phyloP scores from a whole-genome alignment of 2,888 invertebrate genomes.

The Synanthedon andrenaeformis region DNA sequence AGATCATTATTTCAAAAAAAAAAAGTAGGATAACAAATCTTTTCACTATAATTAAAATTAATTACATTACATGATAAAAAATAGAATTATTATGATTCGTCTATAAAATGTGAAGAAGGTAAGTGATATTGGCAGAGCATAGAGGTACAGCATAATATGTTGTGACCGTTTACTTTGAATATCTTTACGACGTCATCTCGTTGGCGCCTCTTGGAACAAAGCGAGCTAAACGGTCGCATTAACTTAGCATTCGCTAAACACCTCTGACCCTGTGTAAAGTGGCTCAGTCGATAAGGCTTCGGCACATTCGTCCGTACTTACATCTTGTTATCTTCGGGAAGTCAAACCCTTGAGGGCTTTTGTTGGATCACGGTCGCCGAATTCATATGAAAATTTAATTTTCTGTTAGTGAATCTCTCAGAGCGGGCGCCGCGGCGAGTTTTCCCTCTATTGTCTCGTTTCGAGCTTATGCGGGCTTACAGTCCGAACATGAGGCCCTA shows the following conservation, averaged over 20 bases:
- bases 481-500: conserved; percentile 46
- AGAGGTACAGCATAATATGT: conserved; percentile 8
- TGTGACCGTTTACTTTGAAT: conserved; percentile 45
- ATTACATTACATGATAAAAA: too few relatives aligned
- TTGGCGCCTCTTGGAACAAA: conserved; percentile 35
- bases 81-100: too few relatives aligned
- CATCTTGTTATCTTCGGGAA: conserved; percentile 53
- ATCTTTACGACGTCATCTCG: conserved; percentile 44
- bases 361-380: conserved; percentile 48
- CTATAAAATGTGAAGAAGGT: too few relatives aligned
- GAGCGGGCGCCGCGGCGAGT: conserved; percentile 37
- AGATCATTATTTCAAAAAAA: too few relatives aligned
- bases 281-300: conserved; percentile 45
- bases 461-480: conserved; percentile 56
- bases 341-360: conserved; percentile 49
- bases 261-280: conserved; percentile 51
- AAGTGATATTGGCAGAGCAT: too few relatives aligned
- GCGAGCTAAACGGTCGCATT: conserved; percentile 50
- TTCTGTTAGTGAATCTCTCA: conserved; percentile 57
- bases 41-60: too few relatives aligned
- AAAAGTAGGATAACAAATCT: too few relatives aligned
- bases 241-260: conserved; percentile 48
- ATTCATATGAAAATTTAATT: conserved; percentile 67
- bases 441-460: conserved; percentile 56
- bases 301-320: conserved; percentile 45